Conservation (phyloP, 2,113 vertebrate species). For the Podocnemis expansa region DNA sequence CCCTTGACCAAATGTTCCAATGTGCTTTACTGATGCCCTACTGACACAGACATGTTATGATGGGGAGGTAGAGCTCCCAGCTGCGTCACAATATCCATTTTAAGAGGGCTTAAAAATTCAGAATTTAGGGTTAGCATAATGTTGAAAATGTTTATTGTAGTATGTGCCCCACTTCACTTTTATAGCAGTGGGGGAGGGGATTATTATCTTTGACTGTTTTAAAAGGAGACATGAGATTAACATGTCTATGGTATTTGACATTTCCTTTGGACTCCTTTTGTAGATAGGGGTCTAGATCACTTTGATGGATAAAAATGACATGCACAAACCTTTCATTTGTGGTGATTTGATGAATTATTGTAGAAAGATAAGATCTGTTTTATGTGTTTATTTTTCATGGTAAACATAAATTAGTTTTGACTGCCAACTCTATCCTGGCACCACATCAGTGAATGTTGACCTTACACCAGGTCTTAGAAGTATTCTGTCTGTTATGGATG, state of each 20-base stretch:
- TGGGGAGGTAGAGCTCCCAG: not conserved
- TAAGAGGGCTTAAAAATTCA: not conserved
- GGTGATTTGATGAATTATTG: not conserved
- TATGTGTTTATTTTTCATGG: not conserved
- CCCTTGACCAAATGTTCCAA: not conserved
- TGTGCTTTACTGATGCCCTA: not conserved
- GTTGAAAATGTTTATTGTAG: not conserved
- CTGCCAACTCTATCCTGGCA: not conserved
- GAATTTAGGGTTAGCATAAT: not conserved
- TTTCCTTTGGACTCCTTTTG: not conserved
- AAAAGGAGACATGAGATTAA: not conserved
- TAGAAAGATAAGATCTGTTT: not conserved
- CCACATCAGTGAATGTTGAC: not conserved
- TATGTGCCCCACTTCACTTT: not conserved
- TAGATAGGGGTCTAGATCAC: not conserved
- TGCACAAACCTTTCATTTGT: not conserved
- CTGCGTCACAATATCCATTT: not conserved
- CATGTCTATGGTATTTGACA: not conserved
- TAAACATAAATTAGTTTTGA: not conserved
- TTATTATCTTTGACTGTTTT: not conserved
- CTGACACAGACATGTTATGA: not conserved
- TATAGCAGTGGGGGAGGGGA: not conserved
- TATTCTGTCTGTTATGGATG: not conserved
- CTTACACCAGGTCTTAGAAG: not conserved
- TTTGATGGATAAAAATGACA: not conserved